Evolutionary conservation across 2,113 vertebrate species (phyloP).

Genomic region (Pelvicachromis taeniatus): DNA sequence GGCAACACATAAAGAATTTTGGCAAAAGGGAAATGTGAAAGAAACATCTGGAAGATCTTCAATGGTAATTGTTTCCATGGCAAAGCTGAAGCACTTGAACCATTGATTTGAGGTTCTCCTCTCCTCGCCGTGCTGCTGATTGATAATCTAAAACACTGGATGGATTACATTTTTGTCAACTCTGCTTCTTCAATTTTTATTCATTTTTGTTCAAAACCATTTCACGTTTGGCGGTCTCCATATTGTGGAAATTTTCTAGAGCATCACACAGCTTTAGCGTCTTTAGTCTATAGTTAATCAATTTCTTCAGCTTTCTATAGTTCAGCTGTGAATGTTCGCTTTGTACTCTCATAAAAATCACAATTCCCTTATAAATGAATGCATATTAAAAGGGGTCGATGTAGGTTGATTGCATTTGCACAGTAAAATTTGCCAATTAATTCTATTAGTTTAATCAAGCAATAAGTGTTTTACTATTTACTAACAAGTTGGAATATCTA

Average conservation of each 20-base stretch:
- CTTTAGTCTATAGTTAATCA: background rate
- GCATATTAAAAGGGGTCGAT: background rate
- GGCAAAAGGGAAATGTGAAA: conserved; percentile 6
- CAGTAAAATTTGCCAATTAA: background rate
- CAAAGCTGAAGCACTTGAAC: conserved; percentile 10
- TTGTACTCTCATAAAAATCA: background rate
- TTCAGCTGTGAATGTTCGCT: background rate
- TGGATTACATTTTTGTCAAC: background rate
- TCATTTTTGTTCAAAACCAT: background rate
- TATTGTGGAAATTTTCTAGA: background rate
- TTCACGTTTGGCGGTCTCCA: background rate
- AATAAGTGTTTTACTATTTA: background rate
- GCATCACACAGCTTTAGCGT: background rate
- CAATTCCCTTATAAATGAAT: background rate
- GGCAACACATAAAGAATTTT: conserved; percentile 15
- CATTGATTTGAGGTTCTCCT: background rate
- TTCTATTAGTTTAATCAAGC: background rate
- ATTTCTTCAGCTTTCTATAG: background rate
- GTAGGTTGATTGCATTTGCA: background rate
- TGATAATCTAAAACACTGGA: background rate
- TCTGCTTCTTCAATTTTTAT: background rate
- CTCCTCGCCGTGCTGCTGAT: background rate
- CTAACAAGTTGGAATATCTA: background rate
- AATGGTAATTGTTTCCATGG: conserved; percentile 30
- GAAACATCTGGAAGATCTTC: conserved; percentile 49